Base-by-base conservation (phyloP, 2,888 invertebrate genomes). In the Plebejus argus region DNA sequence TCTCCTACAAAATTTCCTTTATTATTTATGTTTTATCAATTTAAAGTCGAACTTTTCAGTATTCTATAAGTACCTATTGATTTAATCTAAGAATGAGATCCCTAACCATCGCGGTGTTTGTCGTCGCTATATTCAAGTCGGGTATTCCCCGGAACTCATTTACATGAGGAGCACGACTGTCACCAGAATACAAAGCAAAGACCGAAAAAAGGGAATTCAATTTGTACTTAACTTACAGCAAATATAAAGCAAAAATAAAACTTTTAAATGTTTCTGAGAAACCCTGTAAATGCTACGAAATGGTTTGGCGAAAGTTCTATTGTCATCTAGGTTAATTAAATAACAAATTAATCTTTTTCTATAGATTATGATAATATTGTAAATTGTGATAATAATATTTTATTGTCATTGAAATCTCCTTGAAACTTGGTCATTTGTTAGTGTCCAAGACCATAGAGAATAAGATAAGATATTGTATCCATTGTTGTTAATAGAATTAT, bases 401-500 rank as follows among this genome's bases (percentile, higher is more conserved):
- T n/a, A n/a, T 56, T 18, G 7, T 56, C n/a, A n/a, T 18, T 56
- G 6, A 56, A 7, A n/a, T n/a, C 56, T 56, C n/a, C 6, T 56
- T n/a, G 18, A 23, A 58, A 58, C 58, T 58, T 20, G 20, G 20
- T 58, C 58, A 45, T 45, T 45, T 45, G 10, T 58, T 58, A 20
- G 58, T 58, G 58, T 20, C n/a, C 58, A 79, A 18, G 1, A 2
- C 1, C n/a, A n/a, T 45, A 45, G 45, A 10, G 45, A 45, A 45
- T 45, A 3, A 6, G 8, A 33, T 78, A 79, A 66, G 49, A 70
- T 49, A n/a, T n/a, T n/a, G 53, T 61, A 53, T 58, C 20, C 53
- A 72, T 70, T 71, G 45, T 23, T 70, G 71, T 78, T 70, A 23
- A 39, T 77, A 78, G 39, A 80, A 76, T 79, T 45, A 76, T 78